Conservation (phyloP, 2,113 vertebrate species). For the Cricetomys ansorgei region DNA sequence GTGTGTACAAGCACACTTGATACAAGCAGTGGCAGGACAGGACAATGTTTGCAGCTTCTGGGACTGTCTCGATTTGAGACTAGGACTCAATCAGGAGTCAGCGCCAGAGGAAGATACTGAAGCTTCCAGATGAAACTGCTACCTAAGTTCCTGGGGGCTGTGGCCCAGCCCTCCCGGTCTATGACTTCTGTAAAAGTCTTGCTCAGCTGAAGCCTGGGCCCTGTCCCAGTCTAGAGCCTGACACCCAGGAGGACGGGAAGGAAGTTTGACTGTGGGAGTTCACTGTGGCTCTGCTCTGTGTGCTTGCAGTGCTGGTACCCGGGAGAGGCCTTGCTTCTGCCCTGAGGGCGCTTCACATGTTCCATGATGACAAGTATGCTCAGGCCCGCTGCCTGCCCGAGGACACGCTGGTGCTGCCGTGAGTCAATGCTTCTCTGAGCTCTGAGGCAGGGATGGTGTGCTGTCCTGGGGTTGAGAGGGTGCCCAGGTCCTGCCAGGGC, state of each 20-base stretch:
- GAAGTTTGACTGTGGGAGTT: not conserved
- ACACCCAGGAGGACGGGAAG: not conserved
- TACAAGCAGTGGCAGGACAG: not conserved
- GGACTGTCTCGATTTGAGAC: not conserved
- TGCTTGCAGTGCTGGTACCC: conserved; percentile 90
- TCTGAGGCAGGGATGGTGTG: rapidly evolving
- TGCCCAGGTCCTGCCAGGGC: not conserved
- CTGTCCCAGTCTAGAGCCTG: not conserved
- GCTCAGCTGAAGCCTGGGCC: not conserved
- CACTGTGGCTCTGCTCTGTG: not conserved
- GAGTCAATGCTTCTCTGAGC: conserved; percentile 81
- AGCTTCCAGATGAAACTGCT: rapidly evolving
- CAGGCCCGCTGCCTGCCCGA: conserved; percentile 82
- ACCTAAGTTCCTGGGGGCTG: rapidly evolving
- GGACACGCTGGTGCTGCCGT: conserved; percentile 94
- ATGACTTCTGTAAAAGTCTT: not conserved
- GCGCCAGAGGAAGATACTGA: not conserved
- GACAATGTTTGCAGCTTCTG: not conserved
- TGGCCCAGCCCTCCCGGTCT: rapidly evolving
- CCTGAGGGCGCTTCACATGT: conserved; percentile 90
- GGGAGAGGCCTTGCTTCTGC: conserved; percentile 85
- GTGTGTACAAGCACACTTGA: rapidly evolving
- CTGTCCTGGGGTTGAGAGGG: rapidly evolving
- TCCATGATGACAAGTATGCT: conserved; percentile 92
- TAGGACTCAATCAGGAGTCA: not conserved